Percentiles rank a stretch among this genome's conserved stretches.
Conservation (phyloP, 2,113 vertebrate genomes). For the Redunca redunca region DNA sequence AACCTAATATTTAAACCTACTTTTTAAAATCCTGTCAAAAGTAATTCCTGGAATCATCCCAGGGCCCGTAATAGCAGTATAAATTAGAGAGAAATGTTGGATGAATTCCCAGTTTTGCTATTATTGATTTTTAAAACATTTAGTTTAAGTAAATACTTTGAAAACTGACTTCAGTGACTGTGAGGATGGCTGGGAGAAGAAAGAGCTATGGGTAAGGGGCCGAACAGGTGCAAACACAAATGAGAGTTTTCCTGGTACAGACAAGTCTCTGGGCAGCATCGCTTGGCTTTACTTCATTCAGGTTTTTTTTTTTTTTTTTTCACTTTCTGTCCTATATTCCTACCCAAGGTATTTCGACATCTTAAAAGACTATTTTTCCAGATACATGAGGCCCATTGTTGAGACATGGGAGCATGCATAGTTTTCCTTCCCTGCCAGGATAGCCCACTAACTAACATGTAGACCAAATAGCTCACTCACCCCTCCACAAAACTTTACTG, state of each 20-base stretch:
- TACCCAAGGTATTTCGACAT: not conserved
- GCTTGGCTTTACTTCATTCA: not conserved
- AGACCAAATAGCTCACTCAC: not conserved
- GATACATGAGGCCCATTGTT: not conserved
- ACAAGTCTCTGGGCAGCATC: not conserved
- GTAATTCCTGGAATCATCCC: not conserved
- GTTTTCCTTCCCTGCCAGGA: not conserved
- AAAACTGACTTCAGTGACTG: not conserved
- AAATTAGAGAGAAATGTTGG: slow-evolving; percentile 9
- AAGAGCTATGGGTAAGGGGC: not conserved
- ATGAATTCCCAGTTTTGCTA: not conserved
- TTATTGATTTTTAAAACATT: slow-evolving; percentile 41
- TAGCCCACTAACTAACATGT: not conserved
- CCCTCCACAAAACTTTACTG: not conserved
- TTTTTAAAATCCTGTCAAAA: slow-evolving; percentile 10
- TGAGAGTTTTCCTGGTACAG: not conserved
- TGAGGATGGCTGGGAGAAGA: not conserved
- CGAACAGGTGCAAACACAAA: rapidly evolving
- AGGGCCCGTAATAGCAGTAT: not conserved
- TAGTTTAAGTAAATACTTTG: slow-evolving; percentile 24
- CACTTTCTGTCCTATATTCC: not conserved
- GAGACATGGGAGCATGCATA: not conserved
- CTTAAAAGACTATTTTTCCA: not conserved
- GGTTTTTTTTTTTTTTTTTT: not conserved
- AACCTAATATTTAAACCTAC: not conserved